These are phyloP conservation scores for Aspidapion aeneum DNA, from an alignment of 2,888 invertebrate species.

Conservation along the genomic window DNA sequence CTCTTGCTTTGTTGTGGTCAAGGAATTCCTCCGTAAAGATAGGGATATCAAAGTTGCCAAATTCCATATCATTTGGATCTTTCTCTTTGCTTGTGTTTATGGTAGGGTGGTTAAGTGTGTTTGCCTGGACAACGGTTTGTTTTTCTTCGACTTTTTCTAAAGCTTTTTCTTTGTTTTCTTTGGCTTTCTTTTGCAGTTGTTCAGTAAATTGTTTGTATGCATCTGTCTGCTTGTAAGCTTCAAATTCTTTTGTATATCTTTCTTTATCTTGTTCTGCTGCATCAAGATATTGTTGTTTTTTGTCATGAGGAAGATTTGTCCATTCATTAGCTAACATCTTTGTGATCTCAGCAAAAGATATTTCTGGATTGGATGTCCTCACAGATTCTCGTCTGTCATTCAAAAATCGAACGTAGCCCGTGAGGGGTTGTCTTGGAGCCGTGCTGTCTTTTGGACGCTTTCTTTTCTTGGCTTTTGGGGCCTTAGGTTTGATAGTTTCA, in stretches of 20 bases:
- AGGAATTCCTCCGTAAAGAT: conserved; percentile 97
- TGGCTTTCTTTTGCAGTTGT: conserved; percentile 51
- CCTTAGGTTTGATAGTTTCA: conserved; percentile 46
- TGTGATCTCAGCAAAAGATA: conserved; percentile 87
- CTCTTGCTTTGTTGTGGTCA: conserved; percentile 92
- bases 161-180: conserved; percentile 37
- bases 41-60: conserved; percentile 75
- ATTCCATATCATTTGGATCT: conserved; percentile 37
- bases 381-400: conserved; percentile 84
- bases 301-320: conserved; percentile 77
- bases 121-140: conserved; percentile 17
- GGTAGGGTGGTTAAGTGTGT: conserved; percentile 26
- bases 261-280: conserved; percentile 92
- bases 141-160: conserved; percentile 19
- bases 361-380: conserved; percentile 73
- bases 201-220: conserved; percentile 75
- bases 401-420: conserved; percentile 63
- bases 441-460: conserved; percentile 69
- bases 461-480: conserved; percentile 61
- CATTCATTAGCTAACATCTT: conserved; percentile 90
- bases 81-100: conserved; percentile 1
- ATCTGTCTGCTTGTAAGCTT: conserved; percentile 86
- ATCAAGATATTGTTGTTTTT: conserved; percentile 85
- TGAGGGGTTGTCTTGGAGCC: conserved; percentile 69
- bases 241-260: conserved; percentile 77